Evolutionary conservation across 2,113 vertebrate species (phyloP).

Genomic region (Cygnus atratus): DNA sequence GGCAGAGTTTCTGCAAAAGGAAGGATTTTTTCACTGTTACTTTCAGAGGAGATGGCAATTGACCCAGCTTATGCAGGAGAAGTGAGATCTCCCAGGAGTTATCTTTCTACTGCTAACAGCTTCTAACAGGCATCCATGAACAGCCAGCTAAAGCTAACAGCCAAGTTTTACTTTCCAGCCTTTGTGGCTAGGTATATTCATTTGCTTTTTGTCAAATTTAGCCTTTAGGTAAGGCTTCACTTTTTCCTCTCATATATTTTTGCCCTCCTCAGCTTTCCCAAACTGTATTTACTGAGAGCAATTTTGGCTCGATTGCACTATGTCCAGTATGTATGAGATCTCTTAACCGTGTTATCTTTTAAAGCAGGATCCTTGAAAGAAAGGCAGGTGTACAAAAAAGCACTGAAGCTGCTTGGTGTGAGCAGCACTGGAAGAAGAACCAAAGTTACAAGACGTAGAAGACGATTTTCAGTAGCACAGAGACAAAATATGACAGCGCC

Average conservation of each 20-base stretch:
- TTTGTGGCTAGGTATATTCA: background rate
- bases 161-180: background rate
- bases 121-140: background rate
- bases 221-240: background rate
- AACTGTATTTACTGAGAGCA: background rate
- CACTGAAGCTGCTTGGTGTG: slow-evolving; percentile 51
- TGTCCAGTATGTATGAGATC: accelerated
- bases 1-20: background rate
- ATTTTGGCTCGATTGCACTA: background rate
- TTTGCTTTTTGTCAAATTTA: background rate
- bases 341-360: background rate
- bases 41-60: background rate
- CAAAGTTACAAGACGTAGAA: background rate
- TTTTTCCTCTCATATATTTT: background rate
- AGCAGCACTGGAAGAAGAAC: background rate
- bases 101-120: background rate
- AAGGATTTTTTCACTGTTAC: background rate
- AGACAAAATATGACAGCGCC: background rate
- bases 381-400: slow-evolving; percentile 58
- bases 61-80: background rate
- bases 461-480: background rate
- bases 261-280: background rate
- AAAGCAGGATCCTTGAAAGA: slow-evolving; percentile 56
- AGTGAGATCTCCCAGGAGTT: background rate
- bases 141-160: background rate